phyloP scores from a whole-genome alignment of 2,113 vertebrate genomes.

The Haplotaxodon microlepis region DNA sequence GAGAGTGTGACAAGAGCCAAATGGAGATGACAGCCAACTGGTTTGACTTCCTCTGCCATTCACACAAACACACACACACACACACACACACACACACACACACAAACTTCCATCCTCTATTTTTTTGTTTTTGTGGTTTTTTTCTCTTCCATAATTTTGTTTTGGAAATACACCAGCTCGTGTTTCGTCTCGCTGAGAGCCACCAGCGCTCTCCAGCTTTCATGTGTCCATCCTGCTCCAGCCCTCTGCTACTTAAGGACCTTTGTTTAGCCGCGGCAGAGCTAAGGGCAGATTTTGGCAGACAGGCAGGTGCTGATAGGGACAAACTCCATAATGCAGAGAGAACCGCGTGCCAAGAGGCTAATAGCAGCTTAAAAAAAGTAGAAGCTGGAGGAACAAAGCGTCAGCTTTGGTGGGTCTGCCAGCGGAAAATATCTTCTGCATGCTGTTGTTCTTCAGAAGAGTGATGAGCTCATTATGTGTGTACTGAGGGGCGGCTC shows the following conservation, averaged over 20 bases:
- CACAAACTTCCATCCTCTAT: background rate
- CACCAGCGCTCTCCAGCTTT: constrained; percentile 47
- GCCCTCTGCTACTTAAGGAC: constrained; percentile 21
- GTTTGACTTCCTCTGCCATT: constrained; percentile 23
- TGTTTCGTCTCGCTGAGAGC: constrained; percentile 56
- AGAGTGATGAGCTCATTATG: background rate
- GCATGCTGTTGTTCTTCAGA: background rate
- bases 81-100: background rate
- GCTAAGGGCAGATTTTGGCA: constrained; percentile 52
- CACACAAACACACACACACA: background rate
- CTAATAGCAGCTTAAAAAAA: constrained; percentile 43
- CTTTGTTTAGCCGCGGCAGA: constrained; percentile 35
- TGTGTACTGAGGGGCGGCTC: background rate
- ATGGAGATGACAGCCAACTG: constrained; percentile 61
- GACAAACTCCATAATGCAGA: constrained; percentile 58
- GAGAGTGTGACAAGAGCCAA: constrained; percentile 58
- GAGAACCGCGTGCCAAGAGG: constrained; percentile 33
- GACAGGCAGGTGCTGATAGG: constrained; percentile 59
- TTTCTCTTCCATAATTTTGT: constrained; percentile 58
- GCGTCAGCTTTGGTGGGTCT: background rate
- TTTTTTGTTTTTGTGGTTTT: background rate
- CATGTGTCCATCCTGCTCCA: constrained; percentile 31
- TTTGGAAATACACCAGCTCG: constrained; percentile 58
- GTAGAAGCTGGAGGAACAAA: background rate
- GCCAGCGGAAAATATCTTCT: constrained; percentile 9